Evolutionary conservation across 2,113 vertebrate species (phyloP).

Genomic region (Gymnorhina tibicen): DNA sequence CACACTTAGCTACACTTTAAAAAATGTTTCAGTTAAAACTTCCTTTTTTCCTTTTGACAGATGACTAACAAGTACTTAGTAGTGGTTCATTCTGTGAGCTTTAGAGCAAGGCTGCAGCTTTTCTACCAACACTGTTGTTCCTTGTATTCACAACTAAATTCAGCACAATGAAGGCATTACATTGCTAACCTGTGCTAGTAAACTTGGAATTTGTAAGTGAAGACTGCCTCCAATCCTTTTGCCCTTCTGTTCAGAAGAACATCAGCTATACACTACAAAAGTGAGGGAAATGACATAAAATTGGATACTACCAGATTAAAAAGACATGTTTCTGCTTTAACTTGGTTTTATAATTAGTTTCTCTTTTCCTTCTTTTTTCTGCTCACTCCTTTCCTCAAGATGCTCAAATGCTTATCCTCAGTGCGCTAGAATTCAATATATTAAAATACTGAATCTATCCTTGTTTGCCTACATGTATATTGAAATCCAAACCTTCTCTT

Average conservation of each 20-base stretch:
- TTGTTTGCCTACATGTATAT: neutral
- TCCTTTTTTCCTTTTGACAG: neutral
- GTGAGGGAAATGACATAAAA: neutral
- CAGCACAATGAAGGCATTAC: neutral
- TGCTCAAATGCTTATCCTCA: neutral
- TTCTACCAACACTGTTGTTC: neutral
- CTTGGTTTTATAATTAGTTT: neutral
- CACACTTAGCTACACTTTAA: neutral
- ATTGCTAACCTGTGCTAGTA: neutral
- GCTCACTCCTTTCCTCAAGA: neutral
- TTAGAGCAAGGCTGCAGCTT: neutral
- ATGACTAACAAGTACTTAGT: neutral
- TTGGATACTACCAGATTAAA: neutral
- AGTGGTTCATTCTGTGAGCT: neutral
- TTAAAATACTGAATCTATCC: neutral
- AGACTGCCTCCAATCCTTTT: neutral
- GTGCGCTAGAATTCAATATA: neutral
- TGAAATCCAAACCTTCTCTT: neutral
- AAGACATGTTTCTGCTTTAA: neutral
- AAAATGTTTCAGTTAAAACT: neutral
- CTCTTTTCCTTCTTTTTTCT: neutral
- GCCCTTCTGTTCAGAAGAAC: neutral
- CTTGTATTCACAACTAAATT: neutral
- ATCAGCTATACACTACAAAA: neutral
- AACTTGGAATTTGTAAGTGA: neutral